These are phyloP conservation scores for Molossus molossus DNA, from an alignment of 2,797 vertebrate species.

Conservation along the genomic window DNA sequence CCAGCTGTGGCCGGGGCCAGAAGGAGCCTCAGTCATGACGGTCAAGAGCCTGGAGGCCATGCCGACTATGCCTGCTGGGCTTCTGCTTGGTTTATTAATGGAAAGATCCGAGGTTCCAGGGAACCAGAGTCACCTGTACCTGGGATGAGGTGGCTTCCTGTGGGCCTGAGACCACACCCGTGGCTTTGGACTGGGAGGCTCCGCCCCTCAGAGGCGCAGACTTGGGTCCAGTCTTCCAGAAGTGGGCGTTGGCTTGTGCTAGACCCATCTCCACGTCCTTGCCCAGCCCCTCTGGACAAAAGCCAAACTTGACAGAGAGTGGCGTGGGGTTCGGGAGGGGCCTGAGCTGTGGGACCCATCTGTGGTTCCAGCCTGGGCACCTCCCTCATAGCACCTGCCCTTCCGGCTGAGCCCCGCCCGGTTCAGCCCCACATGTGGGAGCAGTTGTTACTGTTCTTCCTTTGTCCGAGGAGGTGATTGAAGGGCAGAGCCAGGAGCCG, in stretches of 20 bases:
- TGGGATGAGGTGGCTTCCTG: background rate
- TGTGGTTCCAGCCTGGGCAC: background rate
- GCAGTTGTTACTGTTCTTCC: rapidly evolving
- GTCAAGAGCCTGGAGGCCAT: background rate
- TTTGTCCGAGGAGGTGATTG: no score
- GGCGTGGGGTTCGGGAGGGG: background rate
- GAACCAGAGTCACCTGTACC: background rate
- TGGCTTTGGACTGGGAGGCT: no score
- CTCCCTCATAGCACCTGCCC: background rate
- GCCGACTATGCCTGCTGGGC: background rate
- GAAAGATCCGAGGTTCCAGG: background rate
- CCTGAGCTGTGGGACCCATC: background rate
- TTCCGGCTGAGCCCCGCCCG: rapidly evolving
- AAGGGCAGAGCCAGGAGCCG: background rate
- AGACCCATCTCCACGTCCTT: background rate
- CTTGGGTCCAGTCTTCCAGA: background rate
- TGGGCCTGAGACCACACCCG: background rate
- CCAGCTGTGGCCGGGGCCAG: background rate
- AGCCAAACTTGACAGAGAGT: background rate
- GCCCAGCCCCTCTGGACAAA: background rate
- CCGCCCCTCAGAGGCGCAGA: background rate
- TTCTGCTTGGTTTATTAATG: rapidly evolving
- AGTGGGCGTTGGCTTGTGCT: background rate
- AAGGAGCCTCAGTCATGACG: background rate
- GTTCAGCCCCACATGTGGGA: background rate